Evolutionary conservation across 2,888 invertebrate species (phyloP), one percentile per base, ranked within the genome.

Genomic region (Caenorhabditis sp.): DNA sequence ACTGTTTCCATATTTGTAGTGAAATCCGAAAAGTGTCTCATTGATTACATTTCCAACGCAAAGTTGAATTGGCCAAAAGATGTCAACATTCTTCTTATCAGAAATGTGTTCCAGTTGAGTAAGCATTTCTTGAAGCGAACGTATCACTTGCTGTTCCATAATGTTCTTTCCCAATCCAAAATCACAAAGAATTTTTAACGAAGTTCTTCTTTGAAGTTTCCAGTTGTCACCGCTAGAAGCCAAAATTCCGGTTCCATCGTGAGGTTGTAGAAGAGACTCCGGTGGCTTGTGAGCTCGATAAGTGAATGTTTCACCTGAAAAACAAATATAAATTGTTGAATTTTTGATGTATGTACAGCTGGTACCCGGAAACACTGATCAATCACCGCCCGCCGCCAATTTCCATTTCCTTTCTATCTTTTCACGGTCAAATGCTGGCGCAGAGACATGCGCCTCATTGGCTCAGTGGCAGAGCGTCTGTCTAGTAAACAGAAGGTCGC

Each of bases 401-500:
- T 40, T 13, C 13, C 13, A 2, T 40, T 40, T 40, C n/a, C n/a
- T 40, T 40, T 5, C 40, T 40, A 40, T 40, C 40, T 40, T 40
- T 40, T 40, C 40, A 40, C 13, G 6, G 13, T 6, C 40, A 13
- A 40, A 40, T 2, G 2, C 2, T 2, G 13, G 40, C 6, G 13
- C 11, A 40, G 40, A 11, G 13, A 40, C 40, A 24, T 58, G 47
- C 47, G 80, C 80, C 80, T 89, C 86, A 88, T 89, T 89, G 88
- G 89, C 89, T 89, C 88, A 89, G 89, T 86, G 89, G 89, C 88
- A 89, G 88, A 89, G 89, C 89, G 89, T 89, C 89, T 89, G 89
- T 89, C 89, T 89, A 88, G 88, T 89, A 89, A 89, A 89, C 89
- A 89, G 88, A 89, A 89, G 89, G 89, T 89, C 89, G 89, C 89